phyloP scores from a whole-genome alignment of 2,113 vertebrate genomes.

The Neotoma lepida region DNA sequence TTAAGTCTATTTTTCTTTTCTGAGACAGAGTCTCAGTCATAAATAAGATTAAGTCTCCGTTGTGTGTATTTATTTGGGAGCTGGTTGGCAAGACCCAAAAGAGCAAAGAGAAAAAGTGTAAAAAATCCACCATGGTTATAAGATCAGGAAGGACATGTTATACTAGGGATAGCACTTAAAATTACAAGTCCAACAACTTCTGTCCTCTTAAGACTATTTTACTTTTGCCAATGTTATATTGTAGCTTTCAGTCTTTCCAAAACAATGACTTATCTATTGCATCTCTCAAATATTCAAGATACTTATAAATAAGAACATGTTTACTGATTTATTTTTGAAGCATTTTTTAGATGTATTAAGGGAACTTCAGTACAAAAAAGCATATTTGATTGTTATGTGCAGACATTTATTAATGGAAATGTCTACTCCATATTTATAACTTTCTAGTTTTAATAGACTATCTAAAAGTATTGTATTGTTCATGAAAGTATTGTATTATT shows the following conservation, averaged over 20 bases:
- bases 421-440: neutral
- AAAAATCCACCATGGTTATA: neutral
- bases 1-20: neutral
- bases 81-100: too few species aligned
- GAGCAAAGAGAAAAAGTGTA: too few species aligned
- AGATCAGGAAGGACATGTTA: neutral
- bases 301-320: conserved; percentile 21
- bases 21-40: neutral
- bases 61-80: too few species aligned
- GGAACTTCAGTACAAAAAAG: conserved; percentile 18
- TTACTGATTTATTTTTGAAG: conserved; percentile 21
- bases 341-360: neutral
- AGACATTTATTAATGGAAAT: neutral
- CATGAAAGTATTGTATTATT: neutral
- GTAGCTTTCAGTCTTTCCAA: conserved; percentile 1
- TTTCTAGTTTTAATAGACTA: neutral
- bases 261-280: neutral
- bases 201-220: neutral
- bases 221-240: conserved; percentile 1
- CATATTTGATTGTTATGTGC: neutral
- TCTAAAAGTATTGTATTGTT: neutral
- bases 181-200: conserved; percentile 33
- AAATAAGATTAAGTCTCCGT: too few species aligned
- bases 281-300: conserved; percentile 37
- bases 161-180: neutral